Conservation (phyloP, 1,140 invertebrate species). For the Maconellicoccus hirsutus region DNA sequence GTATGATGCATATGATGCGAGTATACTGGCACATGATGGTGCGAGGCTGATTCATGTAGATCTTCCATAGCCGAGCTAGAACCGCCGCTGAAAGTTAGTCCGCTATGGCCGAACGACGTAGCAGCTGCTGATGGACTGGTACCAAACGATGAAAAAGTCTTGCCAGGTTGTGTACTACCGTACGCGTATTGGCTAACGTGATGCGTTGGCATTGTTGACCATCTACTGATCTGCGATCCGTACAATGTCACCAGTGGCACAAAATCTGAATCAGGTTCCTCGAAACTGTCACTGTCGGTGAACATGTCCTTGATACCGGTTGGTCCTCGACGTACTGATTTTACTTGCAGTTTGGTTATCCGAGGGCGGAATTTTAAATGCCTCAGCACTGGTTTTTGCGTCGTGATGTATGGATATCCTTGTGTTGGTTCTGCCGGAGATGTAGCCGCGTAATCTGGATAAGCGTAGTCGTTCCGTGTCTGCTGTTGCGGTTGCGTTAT, state of each 20-base stretch:
- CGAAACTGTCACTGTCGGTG: background rate
- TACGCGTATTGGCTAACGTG: background rate
- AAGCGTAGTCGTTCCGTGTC: background rate
- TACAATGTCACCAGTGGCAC: background rate
- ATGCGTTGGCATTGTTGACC: background rate
- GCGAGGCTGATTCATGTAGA: background rate
- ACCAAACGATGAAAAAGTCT: background rate
- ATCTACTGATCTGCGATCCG: background rate
- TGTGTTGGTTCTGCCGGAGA: background rate
- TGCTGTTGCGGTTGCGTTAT: background rate
- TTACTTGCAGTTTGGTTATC: constrained; percentile 1
- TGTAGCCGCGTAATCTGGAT: background rate
- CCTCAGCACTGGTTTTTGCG: background rate
- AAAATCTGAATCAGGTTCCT: background rate
- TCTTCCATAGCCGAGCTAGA: background rate
- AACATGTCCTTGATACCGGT: background rate
- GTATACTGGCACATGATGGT: background rate
- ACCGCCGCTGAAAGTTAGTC: background rate
- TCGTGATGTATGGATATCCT: background rate
- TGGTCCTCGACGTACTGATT: background rate
- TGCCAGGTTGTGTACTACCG: background rate
- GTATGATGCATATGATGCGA: background rate
- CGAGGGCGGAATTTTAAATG: background rate
- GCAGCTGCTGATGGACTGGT: background rate
- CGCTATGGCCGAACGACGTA: background rate